Evolutionary conservation across 2,113 vertebrate genomes (phyloP).

Genomic region (Tachycineta bicolor): DNA sequence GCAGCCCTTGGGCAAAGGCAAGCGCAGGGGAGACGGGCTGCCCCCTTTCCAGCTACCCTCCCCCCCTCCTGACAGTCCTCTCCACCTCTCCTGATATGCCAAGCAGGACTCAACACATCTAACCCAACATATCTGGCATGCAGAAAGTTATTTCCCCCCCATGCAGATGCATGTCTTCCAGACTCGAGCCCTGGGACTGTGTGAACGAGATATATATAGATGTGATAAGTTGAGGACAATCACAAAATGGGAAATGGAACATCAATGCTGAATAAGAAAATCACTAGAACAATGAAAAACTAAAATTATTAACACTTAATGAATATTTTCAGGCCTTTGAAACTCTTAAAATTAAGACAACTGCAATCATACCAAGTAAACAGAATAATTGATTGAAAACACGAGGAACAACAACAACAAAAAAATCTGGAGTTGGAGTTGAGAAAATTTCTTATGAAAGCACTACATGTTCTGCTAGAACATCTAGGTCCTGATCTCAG

Average conservation of each 20-base stretch:
- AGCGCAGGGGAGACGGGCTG: not conserved
- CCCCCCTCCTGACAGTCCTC: not conserved
- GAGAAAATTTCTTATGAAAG: not conserved
- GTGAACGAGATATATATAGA: not conserved
- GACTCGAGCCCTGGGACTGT: not conserved
- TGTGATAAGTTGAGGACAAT: not conserved
- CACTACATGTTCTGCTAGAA: not conserved
- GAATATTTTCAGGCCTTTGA: not conserved
- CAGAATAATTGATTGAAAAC: not conserved
- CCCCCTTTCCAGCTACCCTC: not conserved
- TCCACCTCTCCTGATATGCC: not conserved
- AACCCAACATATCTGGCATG: not conserved
- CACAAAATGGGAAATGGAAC: not conserved
- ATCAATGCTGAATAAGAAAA: not conserved
- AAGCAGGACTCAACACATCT: not conserved
- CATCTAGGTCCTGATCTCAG: not conserved
- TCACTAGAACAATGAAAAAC: not conserved
- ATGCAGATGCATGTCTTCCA: not conserved
- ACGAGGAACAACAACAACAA: not conserved
- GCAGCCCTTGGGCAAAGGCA: not conserved
- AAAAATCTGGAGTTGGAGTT: not conserved
- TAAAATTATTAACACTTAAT: not conserved
- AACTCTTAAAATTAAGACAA: not conserved
- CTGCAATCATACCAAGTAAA: not conserved
- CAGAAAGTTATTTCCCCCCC: not conserved